Percentiles rank a stretch among this genome's conserved stretches.
Conservation (phyloP, 1,140 invertebrate genomes). For the Lucilia sericata region DNA sequence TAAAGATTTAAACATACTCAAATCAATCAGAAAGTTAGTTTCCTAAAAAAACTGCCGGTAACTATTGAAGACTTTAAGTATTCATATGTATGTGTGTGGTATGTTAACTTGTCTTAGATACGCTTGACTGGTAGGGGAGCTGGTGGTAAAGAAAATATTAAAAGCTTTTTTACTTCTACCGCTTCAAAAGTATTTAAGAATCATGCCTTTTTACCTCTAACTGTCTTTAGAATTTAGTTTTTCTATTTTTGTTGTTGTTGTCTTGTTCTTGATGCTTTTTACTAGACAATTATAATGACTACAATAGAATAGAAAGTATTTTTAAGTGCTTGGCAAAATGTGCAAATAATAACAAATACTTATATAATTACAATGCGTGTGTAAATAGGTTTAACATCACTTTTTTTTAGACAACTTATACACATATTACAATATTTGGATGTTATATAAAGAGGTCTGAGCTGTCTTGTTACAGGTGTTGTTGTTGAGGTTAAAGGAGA, state of each 20-base stretch:
- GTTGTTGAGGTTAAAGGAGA: neutral
- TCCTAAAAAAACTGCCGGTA: too few relatives aligned
- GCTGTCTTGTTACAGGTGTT: neutral
- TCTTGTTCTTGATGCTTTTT: neutral
- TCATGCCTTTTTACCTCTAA: neutral
- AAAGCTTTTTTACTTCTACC: neutral
- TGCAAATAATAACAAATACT: slow-evolving; percentile 54
- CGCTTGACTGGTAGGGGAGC: slow-evolving; percentile 18
- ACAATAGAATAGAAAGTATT: neutral
- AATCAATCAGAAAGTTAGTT: too few relatives aligned
- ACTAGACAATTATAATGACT: neutral
- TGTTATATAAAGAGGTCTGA: neutral
- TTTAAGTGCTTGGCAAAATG: slow-evolving; percentile 50
- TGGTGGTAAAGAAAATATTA: slow-evolving; percentile 25
- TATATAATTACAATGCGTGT: slow-evolving; percentile 43
- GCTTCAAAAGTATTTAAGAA: too few relatives aligned
- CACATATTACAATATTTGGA: neutral
- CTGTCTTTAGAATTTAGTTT: slow-evolving; percentile 30
- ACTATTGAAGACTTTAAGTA: too few relatives aligned
- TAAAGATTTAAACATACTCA: too few relatives aligned
- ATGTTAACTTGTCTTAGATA: slow-evolving; percentile 26
- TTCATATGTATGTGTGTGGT: too few relatives aligned
- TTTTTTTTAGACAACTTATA: neutral
- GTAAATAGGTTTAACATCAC: slow-evolving; percentile 38
- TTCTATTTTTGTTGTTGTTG: neutral